Evolutionary conservation across 1,140 invertebrate species (phyloP), one percentile per base, ranked within the genome.

Genomic region (Teleopsis dalmanni): DNA sequence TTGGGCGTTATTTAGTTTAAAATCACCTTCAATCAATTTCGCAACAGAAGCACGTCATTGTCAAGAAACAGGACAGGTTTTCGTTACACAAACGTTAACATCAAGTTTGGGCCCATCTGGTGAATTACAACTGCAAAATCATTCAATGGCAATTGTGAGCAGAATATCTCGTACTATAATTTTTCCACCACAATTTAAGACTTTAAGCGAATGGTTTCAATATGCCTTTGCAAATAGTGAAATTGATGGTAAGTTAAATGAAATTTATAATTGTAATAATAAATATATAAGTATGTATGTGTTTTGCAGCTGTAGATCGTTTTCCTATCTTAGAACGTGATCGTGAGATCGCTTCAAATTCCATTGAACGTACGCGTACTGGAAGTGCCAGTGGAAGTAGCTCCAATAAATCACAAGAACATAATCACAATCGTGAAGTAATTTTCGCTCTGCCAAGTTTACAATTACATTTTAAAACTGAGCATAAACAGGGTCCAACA

Each of bases 1-100:
- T 3, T 98, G 95, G 94, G 94, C 93, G 2, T 64, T 97, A 23
- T 98, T 98, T 69, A 95, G 89, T 51, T 74, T 98, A 40, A 88
- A 91, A 69, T 91, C 97, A 56, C 93, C 94, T 0, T 91, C 84
- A 51, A 96, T 98, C 51, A 91, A 86, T 58, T 98, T 98, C 75
- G 85, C 91, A 16, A 95, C 94, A 0, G 93, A 97, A 72, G 91
- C 91, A 2, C 90, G 95, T 68, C 85, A 91, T 71, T 79, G 89
- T 34, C 57, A 65, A 33, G 56, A 66, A 7, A 52, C 54, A 11
- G 54, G 48, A 10, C 65, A 71, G 8, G 62, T 86, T 13, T 83
- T 88, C 54, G 80, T 89, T n/a, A 85, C 88, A 9, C 85, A 91
- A 72, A 88, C 84, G 10, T 74, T 98, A n/a, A 90, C 88, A 5